Base-by-base conservation (phyloP, 2,797 vertebrate genomes). In the Poeciliopsis presidionis region DNA sequence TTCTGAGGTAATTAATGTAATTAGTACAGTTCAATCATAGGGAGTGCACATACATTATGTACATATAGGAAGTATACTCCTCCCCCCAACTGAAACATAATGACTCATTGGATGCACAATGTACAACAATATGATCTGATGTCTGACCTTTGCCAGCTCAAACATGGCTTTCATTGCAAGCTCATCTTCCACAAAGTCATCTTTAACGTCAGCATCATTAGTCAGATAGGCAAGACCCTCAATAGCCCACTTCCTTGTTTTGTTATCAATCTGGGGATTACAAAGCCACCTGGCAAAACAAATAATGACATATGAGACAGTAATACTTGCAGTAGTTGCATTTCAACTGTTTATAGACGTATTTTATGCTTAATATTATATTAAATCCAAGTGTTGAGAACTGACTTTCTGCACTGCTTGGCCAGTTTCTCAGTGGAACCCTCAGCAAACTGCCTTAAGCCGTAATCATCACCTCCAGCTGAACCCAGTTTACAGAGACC, bases 401-500 rank as follows among this genome's bases (percentile, higher is more conserved):
- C 98, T 96, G 88, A 99, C 98, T 98, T 99, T 80, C 98, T 95
- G 94, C 98, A 99, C 87, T 99, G 98, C 85, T 96, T 99, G 73
- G 98, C 98, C 72, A 99, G 92, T 90, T 99, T 99, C 91, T 99
- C 98, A 0, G 98, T 99, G 25, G 98, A 99, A 18, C 98, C 98
- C 88, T 99, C 98, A 4, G 98, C 98, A 94, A 99, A 99, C 83
- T 99, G 98, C 78, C 98, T 92, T 91, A 99, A 94, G 22, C 94
- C 96, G 0, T 99, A 99, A 83, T 99, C 98, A 7, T 98, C 98
- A 33, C 98, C 98, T 3, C 98, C 98, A 1, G 98, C 98, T 14
- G 98, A 99, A 74, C 98, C 98, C 70, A 99, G 95, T 87, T 99
- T 99, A 90, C 98, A 99, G 69, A 99, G 97, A 78, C 98, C 98